Evolutionary conservation across 2,797 vertebrate species (phyloP), one percentile per base, ranked within the genome.

Genomic region (Lophotriccus pileatus): DNA sequence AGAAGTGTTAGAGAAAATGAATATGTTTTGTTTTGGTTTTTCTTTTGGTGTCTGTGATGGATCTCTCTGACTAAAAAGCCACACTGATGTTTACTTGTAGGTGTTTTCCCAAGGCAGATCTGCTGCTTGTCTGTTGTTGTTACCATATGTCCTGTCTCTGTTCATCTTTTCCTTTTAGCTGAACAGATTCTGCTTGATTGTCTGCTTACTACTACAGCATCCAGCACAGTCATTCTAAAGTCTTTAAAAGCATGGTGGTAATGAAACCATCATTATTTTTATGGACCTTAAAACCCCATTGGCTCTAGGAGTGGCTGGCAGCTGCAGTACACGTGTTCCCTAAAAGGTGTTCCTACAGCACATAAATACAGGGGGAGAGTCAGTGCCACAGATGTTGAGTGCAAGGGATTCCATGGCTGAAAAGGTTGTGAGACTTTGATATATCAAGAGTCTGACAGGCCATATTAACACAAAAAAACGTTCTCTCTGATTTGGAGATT

Each of bases 31-130:
- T 32, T 49, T 11, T 30, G 17, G 11, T 50, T 13, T 32, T 66
- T 80, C 17, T 67, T 73, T 56, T 34, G 7, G 4, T 63, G 2
- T 43, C 23, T 49, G 46, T 60, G 52, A 1, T 64, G 39, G 25
- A n/a, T 58, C 17, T 72, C 14, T 56, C 44, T 78, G 27, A 64
- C 53, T 90, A 30, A 47, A 81, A 47, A 52, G 46, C n/a, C 14
- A 4, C 7, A 3, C 50, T 84, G 67, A 11, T 90, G 18, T 73
- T 90, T 76, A 37, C 41, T 89, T 62, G 19, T 50, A 47, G 58
- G 55, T 79, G 55, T 92, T 90, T 92, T 76, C 77, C 36, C 84
- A 59, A 69, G 78, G 46, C 59, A 76, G 63, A 55, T 59, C 39
- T 81, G 46, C 63, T 89, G 44, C 46, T 36, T 86, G 27, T 69